These are phyloP conservation scores for Numenius phaeopus DNA, from an alignment of 2,797 vertebrate genomes.

Conservation along the genomic window DNA sequence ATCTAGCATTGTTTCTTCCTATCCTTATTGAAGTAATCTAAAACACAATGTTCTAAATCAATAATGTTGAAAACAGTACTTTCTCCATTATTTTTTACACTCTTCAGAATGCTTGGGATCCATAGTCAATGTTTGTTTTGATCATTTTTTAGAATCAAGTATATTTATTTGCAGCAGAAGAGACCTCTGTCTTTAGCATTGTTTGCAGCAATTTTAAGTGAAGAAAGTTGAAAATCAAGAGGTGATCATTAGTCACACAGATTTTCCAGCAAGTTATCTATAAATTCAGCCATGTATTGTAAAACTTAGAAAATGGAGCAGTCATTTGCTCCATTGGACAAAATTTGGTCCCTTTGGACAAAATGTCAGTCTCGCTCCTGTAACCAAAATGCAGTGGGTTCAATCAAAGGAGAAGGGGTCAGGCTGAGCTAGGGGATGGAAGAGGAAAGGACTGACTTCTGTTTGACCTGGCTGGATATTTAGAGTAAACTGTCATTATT, in stretches of 20 bases:
- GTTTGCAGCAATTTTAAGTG: neutral
- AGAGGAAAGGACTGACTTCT: neutral
- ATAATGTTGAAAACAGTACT: neutral
- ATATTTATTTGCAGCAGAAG: neutral
- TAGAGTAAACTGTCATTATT: neutral
- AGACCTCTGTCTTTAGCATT: neutral
- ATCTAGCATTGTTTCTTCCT: neutral
- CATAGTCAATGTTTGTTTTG: neutral
- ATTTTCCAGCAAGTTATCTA: neutral
- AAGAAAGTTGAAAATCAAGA: neutral
- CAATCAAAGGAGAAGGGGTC: neutral
- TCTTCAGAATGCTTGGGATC: neutral
- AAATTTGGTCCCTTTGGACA: neutral
- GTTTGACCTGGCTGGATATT: neutral
- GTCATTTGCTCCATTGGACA: neutral
- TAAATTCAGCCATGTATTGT: neutral
- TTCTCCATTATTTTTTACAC: neutral
- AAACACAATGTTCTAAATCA: neutral
- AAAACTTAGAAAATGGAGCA: neutral
- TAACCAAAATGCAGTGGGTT: neutral
- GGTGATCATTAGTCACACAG: neutral
- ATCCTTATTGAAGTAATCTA: neutral
- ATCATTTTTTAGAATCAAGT: neutral
- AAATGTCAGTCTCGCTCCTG: neutral
- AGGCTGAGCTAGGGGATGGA: neutral